Percentiles rank a stretch among this genome's conserved stretches.
phyloP scores from a whole-genome alignment of 2,888 invertebrate species.

The Venusia cambrica region DNA sequence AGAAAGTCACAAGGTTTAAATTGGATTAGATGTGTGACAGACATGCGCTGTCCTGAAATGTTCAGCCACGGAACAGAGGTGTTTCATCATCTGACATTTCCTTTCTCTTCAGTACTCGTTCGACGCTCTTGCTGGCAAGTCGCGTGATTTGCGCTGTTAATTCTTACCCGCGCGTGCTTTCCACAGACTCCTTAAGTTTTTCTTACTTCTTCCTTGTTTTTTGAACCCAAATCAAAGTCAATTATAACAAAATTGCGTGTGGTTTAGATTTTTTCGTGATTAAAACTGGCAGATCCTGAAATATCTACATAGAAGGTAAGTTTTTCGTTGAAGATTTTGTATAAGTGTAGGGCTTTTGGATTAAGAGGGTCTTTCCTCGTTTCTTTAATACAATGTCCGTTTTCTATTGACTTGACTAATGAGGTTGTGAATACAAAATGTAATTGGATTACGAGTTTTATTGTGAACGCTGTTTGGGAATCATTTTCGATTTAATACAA shows the following conservation, averaged over 20 bases:
- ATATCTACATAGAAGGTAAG: slow-evolving; percentile 27
- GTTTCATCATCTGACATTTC: slow-evolving; percentile 52
- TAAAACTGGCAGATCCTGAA: too few species aligned
- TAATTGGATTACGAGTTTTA: slow-evolving; percentile 18
- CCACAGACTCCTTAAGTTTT: slow-evolving; percentile 4
- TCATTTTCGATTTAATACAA: too few species aligned
- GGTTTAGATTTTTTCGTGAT: slow-evolving; percentile 10
- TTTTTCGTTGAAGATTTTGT: slow-evolving; percentile 30
- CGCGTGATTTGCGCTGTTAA: slow-evolving; percentile 27
- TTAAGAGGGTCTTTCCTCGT: slow-evolving; percentile 32
- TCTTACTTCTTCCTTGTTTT: not conserved
- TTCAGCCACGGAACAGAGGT: slow-evolving; percentile 43
- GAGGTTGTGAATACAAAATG: slow-evolving; percentile 34
- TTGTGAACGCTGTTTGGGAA: slow-evolving; percentile 2
- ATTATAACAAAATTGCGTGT: too few species aligned
- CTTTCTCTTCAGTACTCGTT: slow-evolving; percentile 47
- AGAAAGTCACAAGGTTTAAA: not conserved
- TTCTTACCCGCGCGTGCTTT: slow-evolving; percentile 6
- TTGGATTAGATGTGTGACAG: slow-evolving; percentile 6
- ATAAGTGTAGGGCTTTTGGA: slow-evolving; percentile 22
- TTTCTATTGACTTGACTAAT: slow-evolving; percentile 33
- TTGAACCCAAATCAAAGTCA: not conserved
- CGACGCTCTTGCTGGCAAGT: slow-evolving; percentile 33
- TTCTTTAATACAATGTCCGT: slow-evolving; percentile 40
- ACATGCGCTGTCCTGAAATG: slow-evolving; percentile 43